These are phyloP conservation scores for Caenorhabditis wallacei DNA, from an alignment of 2,888 invertebrate genomes.

Conservation along the genomic window DNA sequence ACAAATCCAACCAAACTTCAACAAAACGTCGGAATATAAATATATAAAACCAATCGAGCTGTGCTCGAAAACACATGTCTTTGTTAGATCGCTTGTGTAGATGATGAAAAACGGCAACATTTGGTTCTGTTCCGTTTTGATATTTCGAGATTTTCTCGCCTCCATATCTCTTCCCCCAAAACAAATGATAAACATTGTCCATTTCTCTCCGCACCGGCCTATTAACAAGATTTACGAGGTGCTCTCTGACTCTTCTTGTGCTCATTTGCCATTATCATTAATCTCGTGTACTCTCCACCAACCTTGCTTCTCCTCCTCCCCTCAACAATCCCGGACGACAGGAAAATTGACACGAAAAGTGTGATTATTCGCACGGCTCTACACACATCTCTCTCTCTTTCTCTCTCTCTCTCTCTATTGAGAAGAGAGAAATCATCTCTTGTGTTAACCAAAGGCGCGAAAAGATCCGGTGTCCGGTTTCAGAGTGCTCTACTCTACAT, in stretches of 20 bases:
- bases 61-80: slow-evolving; percentile 54
- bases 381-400: not conserved
- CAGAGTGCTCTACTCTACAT: slow-evolving; percentile 34
- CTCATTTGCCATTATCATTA: slow-evolving; percentile 60
- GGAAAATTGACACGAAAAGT: slow-evolving; percentile 41
- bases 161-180: slow-evolving; percentile 55
- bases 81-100: not conserved
- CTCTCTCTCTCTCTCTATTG: too few species aligned
- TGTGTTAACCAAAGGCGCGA: slow-evolving; percentile 33
- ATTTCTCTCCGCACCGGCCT: slow-evolving; percentile 10
- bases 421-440: not conserved
- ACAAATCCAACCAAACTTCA: too few species aligned
- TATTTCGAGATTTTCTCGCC: not conserved
- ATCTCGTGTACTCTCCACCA: slow-evolving; percentile 46
- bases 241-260: slow-evolving; percentile 32
- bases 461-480: slow-evolving; percentile 51
- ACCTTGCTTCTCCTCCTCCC: not conserved
- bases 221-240: slow-evolving; percentile 62
- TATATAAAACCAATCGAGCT: slow-evolving; percentile 38
- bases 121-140: slow-evolving; percentile 22
- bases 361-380: slow-evolving; percentile 51
- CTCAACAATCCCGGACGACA: slow-evolving; percentile 4
- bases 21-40: not conserved
- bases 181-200: slow-evolving; percentile 62
- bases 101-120: slow-evolving; percentile 45